Evolutionary conservation across 1,140 invertebrate species (phyloP).

Genomic region (Proales similis): DNA sequence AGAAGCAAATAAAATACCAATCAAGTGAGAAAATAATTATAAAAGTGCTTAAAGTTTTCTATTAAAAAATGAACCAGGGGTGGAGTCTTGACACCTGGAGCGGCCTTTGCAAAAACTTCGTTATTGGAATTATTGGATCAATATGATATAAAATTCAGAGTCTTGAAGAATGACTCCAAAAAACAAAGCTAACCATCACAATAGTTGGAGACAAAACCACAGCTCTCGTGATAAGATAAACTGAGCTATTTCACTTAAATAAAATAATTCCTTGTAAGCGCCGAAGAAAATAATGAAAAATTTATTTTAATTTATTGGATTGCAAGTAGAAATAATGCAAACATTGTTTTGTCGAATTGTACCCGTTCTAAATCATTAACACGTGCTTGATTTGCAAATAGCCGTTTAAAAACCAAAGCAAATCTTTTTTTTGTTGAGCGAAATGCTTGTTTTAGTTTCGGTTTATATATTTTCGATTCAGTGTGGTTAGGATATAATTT

Average conservation of each 20-base stretch:
- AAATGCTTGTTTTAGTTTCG: no score
- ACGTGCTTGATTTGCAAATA: no score
- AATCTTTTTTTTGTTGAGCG: no score
- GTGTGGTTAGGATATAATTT: no score
- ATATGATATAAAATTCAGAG: conserved; percentile 58
- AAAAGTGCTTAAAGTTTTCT: conserved; percentile 44
- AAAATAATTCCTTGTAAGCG: neutral
- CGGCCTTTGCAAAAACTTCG: conserved; percentile 60
- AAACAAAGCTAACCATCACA: no score
- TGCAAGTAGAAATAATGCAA: neutral
- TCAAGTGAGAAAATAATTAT: conserved; percentile 55
- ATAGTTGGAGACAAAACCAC: conserved; percentile 6
- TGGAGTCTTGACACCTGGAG: conserved; percentile 59
- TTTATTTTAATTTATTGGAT: conserved; percentile 11
- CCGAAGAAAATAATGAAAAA: conserved; percentile 8
- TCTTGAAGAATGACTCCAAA: conserved; percentile 43
- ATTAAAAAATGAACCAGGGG: conserved; percentile 52
- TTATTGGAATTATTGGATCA: conserved; percentile 60
- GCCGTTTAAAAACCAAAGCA: no score
- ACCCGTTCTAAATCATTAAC: no score
- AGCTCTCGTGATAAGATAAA: neutral
- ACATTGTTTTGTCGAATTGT: no score
- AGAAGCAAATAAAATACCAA: conserved; percentile 68
- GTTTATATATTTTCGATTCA: no score
- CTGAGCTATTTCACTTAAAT: neutral